phyloP scores from a whole-genome alignment of 1,140 invertebrate species.

The Tetramorium parvispinum region DNA sequence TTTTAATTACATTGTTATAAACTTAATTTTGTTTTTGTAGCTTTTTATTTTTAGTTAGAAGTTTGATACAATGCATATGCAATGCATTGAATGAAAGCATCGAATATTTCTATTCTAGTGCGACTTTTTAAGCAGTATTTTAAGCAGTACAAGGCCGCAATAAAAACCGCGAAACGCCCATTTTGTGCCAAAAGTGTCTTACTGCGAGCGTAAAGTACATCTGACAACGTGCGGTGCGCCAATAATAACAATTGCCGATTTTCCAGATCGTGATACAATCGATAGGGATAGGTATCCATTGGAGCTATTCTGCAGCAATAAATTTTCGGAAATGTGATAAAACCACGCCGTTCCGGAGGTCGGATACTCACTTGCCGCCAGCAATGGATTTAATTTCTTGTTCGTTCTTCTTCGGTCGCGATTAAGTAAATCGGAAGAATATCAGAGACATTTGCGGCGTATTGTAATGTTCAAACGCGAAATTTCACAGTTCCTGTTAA shows the following conservation, averaged over 20 bases:
- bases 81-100: neutral
- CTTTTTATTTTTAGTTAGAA: neutral
- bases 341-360: constrained; percentile 65
- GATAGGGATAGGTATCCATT: constrained; percentile 56
- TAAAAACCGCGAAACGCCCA: neutral
- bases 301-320: constrained; percentile 62
- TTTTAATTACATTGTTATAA: neutral
- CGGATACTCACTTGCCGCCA: constrained; percentile 58
- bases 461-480: constrained; percentile 72
- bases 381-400: constrained; percentile 71
- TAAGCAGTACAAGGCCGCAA: constrained; percentile 5
- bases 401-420: constrained; percentile 29
- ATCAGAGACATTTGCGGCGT: constrained; percentile 61
- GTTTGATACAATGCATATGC: neutral
- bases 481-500: constrained; percentile 71
- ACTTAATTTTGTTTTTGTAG: neutral
- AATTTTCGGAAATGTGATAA: constrained; percentile 74
- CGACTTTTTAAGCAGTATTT: constrained; percentile 5
- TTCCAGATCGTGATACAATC: constrained; percentile 12
- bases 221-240: neutral
- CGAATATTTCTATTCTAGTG: neutral
- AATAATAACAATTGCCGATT: constrained; percentile 71
- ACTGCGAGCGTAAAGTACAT: neutral
- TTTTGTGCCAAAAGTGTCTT: constrained; percentile 30
- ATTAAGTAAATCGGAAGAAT: constrained; percentile 15